These are phyloP conservation scores for Boloria selene DNA, from an alignment of 2,888 invertebrate genomes.

Conservation along the genomic window DNA sequence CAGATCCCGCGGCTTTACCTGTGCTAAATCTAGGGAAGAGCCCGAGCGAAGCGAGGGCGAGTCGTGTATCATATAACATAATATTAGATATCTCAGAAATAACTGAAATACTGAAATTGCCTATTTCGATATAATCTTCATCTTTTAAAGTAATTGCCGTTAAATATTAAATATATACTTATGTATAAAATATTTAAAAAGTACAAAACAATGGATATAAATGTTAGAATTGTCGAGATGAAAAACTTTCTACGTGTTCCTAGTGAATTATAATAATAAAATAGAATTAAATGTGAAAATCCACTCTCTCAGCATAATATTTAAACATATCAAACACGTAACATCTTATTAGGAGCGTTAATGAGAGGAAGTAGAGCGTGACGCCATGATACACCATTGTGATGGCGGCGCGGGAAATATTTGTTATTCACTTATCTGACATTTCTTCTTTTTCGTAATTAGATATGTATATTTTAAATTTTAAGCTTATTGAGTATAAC, in stretches of 20 bases:
- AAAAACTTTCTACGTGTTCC: slow-evolving; percentile 10
- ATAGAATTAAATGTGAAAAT: slow-evolving; percentile 18
- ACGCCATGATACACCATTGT: slow-evolving; percentile 23
- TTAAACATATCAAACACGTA: slow-evolving; percentile 7
- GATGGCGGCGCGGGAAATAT: slow-evolving; percentile 9
- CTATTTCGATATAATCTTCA: too few relatives aligned
- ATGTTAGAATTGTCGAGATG: not conserved
- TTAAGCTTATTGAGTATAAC: too few relatives aligned
- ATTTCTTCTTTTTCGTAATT: not conserved
- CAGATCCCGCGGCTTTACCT: too few relatives aligned
- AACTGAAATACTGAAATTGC: too few relatives aligned
- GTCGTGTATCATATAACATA: too few relatives aligned
- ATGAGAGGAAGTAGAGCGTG: slow-evolving; percentile 23
- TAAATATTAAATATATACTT: too few relatives aligned
- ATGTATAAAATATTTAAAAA: too few relatives aligned
- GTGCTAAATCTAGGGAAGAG: too few relatives aligned
- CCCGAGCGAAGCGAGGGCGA: too few relatives aligned
- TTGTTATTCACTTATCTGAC: slow-evolving; percentile 2
- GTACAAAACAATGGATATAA: too few relatives aligned
- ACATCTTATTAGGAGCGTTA: slow-evolving; percentile 16
- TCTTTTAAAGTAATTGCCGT: too few relatives aligned
- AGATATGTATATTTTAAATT: not conserved
- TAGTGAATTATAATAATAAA: slow-evolving; percentile 17
- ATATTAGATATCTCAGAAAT: too few relatives aligned
- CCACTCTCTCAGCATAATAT: slow-evolving; percentile 20